Conservation (phyloP, 2,797 vertebrate genomes). For the Bradypodion ventrale region DNA sequence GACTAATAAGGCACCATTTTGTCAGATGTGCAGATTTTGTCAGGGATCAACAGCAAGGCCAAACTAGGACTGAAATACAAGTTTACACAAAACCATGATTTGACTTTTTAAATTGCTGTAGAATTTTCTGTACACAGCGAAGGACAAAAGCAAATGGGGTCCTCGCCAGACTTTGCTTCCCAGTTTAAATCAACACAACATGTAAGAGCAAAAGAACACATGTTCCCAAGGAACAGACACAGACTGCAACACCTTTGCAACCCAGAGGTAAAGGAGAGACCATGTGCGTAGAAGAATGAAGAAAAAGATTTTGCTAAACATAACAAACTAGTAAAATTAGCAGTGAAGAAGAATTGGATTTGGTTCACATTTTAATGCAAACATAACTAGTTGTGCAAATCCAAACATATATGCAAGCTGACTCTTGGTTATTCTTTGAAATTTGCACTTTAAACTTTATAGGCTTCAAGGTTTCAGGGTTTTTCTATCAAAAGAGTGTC, state of each 20-base stretch:
- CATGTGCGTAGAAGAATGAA: background rate
- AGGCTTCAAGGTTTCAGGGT: background rate
- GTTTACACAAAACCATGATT: too few relatives aligned
- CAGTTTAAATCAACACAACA: constrained; percentile 6
- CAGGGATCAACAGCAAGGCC: background rate
- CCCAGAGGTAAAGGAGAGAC: background rate
- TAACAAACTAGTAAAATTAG: background rate
- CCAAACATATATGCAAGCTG: background rate
- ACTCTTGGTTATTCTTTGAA: background rate
- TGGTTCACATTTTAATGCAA: background rate
- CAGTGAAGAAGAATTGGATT: background rate
- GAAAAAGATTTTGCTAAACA: background rate
- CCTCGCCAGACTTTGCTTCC: background rate
- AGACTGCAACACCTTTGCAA: background rate
- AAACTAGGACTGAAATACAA: background rate
- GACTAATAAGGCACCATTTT: background rate
- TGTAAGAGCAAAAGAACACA: background rate
- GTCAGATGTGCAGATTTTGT: background rate
- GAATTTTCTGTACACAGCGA: background rate
- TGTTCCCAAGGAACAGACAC: background rate
- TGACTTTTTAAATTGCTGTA: background rate
- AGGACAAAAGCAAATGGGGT: background rate
- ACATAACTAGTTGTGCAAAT: background rate
- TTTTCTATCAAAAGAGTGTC: background rate
- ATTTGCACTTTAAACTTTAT: background rate